Base-by-base conservation (phyloP, 37 sponge, comb jelly and placozoan species). In the Chondrilla cf. caribensis region DNA sequence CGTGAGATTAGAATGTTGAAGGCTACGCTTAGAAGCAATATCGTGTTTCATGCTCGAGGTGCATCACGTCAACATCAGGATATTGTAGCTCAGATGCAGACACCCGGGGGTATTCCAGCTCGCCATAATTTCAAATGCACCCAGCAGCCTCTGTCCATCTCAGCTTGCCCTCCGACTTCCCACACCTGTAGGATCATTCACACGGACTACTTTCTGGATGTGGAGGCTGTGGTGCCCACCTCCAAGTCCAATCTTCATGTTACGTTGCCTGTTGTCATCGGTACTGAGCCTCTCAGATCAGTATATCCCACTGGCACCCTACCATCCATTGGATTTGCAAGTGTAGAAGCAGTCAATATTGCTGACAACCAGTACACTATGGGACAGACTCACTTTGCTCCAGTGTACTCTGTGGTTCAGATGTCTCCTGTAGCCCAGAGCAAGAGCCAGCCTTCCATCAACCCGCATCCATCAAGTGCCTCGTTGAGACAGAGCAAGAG, bases 41-140 rank as follows among this genome's bases (percentile, higher is more conserved):
- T 81, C 18, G 35, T 29, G 3, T 89, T 77, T 67, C 72, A 81
- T 47, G 89, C 89, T 28, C 60, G 60, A 47, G 89, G 89, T 11
- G 5, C 35, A 35, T 19, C 17, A 55, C 11, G 57, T 19, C 33
- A 35, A 19, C 4, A 7, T 2, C 28, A 6, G 2, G 33, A 17
- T 7, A 68, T 36, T 8, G 70, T 68, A 2, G 6, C 33, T 68
- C 37, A 68, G 6, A 68, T 68, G 70, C 33, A 33, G 37, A 68
- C 70, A 21, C 28, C 25, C 33, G 36, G 33, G 31, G 36, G 36
- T 29, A 68, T 68, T 68, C 70, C 70, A 36, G 70, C 70, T 19
- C 4, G 70, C 18, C 31, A 29, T 21, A 68, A 28, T 21, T 68
- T 68, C 32, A 19, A 68, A 33, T 68, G 70, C 36, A 68, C 28